Conservation (phyloP, 1,140 invertebrate species). For the Triops cancriformis region DNA sequence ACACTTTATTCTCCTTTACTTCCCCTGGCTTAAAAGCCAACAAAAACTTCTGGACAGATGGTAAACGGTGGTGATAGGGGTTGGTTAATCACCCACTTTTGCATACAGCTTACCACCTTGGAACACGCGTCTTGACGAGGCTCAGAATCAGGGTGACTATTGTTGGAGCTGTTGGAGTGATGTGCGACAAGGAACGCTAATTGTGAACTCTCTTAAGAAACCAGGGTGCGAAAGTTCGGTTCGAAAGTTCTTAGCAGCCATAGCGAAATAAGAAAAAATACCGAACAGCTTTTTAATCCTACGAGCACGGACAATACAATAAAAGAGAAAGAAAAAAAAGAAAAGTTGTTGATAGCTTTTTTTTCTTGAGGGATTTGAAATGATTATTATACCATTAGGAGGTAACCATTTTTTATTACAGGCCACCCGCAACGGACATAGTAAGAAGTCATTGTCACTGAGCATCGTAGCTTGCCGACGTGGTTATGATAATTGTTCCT, state of each 20-base stretch:
- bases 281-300: too few relatives aligned
- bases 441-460: constrained; percentile 1
- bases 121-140: background rate
- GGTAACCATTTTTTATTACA: constrained; percentile 1
- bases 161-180: background rate
- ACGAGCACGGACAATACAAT: too few relatives aligned
- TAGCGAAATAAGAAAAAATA: too few relatives aligned
- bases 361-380: background rate
- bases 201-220: background rate
- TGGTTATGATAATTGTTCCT: background rate
- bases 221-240: background rate
- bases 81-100: background rate
- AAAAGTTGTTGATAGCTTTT: background rate
- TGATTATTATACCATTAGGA: constrained; percentile 11
- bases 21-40: background rate
- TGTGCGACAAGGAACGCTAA: background rate
- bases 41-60: background rate
- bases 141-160: background rate
- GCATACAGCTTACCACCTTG: background rate
- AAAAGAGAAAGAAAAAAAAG: background rate
- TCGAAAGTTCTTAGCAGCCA: background rate
- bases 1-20: too few relatives aligned
- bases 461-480: background rate
- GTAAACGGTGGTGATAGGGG: constrained; percentile 8
- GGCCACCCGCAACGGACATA: background rate